Percentiles rank a stretch among this genome's conserved stretches.
Conservation (phyloP, 2,888 invertebrate genomes). For the Trisateles emortualis region DNA sequence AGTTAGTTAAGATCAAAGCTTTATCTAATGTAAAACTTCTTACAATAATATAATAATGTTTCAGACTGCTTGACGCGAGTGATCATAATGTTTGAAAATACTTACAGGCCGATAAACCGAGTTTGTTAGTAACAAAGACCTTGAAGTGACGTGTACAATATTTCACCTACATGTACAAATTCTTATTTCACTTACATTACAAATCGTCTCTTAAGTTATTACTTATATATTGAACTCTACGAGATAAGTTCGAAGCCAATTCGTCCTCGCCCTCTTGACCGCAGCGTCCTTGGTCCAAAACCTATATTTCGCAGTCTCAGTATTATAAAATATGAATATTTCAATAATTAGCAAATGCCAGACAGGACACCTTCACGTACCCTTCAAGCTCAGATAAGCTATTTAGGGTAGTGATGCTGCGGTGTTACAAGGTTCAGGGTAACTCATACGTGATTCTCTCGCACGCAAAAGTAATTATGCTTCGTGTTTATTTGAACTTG, state of each 20-base stretch:
- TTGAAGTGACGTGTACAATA: neutral
- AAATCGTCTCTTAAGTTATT: neutral
- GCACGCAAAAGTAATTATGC: neutral
- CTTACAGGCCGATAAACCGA: neutral
- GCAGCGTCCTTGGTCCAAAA: conserved; percentile 18
- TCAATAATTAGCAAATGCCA: conserved; percentile 38
- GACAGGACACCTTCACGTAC: conserved; percentile 48
- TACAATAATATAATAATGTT: neutral
- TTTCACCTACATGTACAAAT: conserved; percentile 5
- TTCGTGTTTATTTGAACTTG: neutral
- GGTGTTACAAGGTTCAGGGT: neutral
- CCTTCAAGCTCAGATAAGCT: conserved; percentile 37
- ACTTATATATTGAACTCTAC: neutral
- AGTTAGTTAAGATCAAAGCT: too few species aligned
- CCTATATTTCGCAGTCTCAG: conserved; percentile 24
- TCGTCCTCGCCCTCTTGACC: conserved; percentile 28
- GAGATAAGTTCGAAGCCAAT: neutral
- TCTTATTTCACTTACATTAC: neutral
- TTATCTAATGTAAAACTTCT: too few species aligned
- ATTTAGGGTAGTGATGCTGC: conserved; percentile 13
- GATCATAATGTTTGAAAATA: conserved; percentile 1
- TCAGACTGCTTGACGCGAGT: conserved; percentile 3
- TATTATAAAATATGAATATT: conserved; percentile 34
- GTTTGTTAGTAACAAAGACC: conserved; percentile 3
- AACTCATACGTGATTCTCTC: neutral